A percentile compares a stretch with the other conserved stretches of the same genome.
phyloP scores from a whole-genome alignment of 2,797 vertebrate genomes.

The Brachyalestes nurse region DNA sequence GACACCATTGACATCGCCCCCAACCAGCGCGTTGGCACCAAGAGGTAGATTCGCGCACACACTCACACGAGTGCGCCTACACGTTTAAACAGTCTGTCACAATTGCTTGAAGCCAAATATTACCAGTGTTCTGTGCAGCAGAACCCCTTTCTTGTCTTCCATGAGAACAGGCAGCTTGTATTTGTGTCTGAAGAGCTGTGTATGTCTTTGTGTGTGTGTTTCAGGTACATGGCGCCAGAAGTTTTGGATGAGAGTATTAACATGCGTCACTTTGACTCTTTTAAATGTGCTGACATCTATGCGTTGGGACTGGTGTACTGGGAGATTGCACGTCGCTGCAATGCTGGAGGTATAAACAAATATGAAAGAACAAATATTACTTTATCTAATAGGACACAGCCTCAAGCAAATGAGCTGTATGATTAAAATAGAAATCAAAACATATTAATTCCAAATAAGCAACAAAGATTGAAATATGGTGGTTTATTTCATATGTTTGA shows the following conservation, averaged over 20 bases:
- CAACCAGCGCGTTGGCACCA: conserved; percentile 94
- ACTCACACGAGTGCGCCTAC: neutral
- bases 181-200: conserved; percentile 6
- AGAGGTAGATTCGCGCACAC: conserved; percentile 78
- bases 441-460: too few relatives aligned
- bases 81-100: conserved; percentile 14
- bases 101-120: neutral
- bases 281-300: conserved; percentile 96
- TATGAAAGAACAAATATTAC: neutral
- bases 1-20: conserved; percentile 96
- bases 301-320: conserved; percentile 94
- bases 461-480: too few relatives aligned
- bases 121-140: neutral
- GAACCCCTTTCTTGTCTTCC: neutral
- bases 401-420: too few relatives aligned
- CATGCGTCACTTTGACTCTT: conserved; percentile 96
- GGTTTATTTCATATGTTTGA: too few relatives aligned
- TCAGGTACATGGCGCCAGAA: conserved; percentile 96
- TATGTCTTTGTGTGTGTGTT: conserved; percentile 12
- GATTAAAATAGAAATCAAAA: too few relatives aligned
- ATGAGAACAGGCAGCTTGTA: neutral
- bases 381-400: too few relatives aligned
- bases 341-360: conserved; percentile 85
- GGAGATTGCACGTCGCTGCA: conserved; percentile 94
- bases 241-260: conserved; percentile 96